phyloP scores from a whole-genome alignment of 2,113 vertebrate species.

The Bubo bubo region DNA sequence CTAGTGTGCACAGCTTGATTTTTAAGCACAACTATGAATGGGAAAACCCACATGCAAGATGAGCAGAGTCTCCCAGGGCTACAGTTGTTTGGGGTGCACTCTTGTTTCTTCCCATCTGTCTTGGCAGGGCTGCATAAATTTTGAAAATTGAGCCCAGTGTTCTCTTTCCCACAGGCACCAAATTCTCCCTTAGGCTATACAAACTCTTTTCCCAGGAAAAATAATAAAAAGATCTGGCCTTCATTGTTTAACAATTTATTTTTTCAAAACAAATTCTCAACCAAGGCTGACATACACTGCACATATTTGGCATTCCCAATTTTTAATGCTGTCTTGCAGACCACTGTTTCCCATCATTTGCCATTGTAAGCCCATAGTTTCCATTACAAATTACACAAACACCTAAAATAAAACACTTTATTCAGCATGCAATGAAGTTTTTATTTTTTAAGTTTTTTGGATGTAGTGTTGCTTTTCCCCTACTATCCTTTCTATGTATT shows the following conservation, averaged over 20 bases:
- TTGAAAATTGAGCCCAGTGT: conserved; percentile 25
- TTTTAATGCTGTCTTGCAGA: conserved; percentile 46
- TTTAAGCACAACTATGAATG: neutral
- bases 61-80: neutral
- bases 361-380: neutral
- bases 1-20: neutral
- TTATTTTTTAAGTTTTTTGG: neutral
- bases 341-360: conserved; percentile 40
- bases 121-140: neutral
- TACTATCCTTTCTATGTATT: neutral
- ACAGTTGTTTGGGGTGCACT: neutral
- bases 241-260: conserved; percentile 51
- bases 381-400: neutral
- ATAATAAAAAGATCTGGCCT: conserved; percentile 20
- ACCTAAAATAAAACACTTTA: neutral
- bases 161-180: conserved; percentile 34
- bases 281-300: neutral
- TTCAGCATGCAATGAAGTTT: neutral
- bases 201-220: conserved; percentile 60
- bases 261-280: conserved; percentile 48
- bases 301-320: conserved; percentile 63
- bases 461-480: neutral
- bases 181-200: neutral
- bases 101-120: conserved; percentile 9
- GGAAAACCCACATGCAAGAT: neutral